A percentile compares a stretch with the other conserved stretches of the same genome.
These are phyloP conservation scores for Ricordea florida DNA, from an alignment of 92 coral and sea anemone genomes.

Conservation along the genomic window DNA sequence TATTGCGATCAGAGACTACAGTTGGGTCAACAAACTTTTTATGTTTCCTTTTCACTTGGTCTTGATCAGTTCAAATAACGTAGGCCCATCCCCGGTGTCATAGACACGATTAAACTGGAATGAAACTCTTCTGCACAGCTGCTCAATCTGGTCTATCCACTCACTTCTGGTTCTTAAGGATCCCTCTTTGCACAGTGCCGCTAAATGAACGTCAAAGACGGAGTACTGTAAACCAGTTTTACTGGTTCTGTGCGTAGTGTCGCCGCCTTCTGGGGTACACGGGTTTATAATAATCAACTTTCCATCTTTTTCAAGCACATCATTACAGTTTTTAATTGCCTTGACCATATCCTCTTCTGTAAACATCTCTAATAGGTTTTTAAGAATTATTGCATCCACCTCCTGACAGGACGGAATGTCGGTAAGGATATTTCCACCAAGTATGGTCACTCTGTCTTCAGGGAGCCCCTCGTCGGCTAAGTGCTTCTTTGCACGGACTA, in stretches of 20 bases:
- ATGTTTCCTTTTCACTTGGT: no score
- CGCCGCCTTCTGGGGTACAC: constrained; percentile 17
- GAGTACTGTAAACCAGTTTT: constrained; percentile 1
- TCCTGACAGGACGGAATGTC: not conserved
- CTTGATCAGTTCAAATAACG: constrained; percentile 10
- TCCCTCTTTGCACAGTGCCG: constrained; percentile 6
- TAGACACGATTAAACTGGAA: constrained; percentile 6
- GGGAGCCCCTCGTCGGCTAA: not conserved
- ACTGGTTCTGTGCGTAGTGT: not conserved
- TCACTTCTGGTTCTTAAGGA: constrained; percentile 5
- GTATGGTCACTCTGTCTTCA: not conserved
- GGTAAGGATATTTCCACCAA: constrained; percentile 5
- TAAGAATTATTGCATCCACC: constrained; percentile 22
- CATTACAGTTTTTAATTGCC: constrained; percentile 4
- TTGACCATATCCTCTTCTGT: constrained; percentile 14
- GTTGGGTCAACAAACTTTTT: no score
- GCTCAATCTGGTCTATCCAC: constrained; percentile 4
- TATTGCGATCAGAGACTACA: no score
- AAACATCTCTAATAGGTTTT: constrained; percentile 13
- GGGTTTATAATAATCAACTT: constrained; percentile 24
- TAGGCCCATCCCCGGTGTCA: constrained; percentile 33
- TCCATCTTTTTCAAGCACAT: constrained; percentile 2
- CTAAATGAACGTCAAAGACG: constrained; percentile 9
- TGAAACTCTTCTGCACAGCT: constrained; percentile 8
- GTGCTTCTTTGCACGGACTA: not conserved